These are phyloP conservation scores for Hermatobates lingyangjiaoensis DNA, from an alignment of 1,140 invertebrate genomes.

Conservation along the genomic window DNA sequence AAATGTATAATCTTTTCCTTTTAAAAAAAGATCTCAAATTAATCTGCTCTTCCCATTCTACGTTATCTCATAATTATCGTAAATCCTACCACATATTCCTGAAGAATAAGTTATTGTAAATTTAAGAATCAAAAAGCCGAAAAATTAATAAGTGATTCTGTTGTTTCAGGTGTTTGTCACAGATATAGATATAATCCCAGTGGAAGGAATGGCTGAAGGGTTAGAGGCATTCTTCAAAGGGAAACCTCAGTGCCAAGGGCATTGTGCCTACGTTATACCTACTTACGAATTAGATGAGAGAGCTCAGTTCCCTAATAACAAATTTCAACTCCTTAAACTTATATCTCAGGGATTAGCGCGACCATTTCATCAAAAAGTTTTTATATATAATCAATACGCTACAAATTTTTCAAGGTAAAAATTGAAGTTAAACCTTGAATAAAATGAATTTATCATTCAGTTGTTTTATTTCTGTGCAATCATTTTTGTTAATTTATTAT, in stretches of 20 bases:
- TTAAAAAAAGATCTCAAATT: too few species aligned
- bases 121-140: too few species aligned
- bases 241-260: slow-evolving; percentile 22
- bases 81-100: too few species aligned
- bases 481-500: too few species aligned
- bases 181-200: slow-evolving; percentile 70
- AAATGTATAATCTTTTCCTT: too few species aligned
- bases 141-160: neutral
- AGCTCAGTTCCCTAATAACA: slow-evolving; percentile 56
- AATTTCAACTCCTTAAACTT: slow-evolving; percentile 51
- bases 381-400: slow-evolving; percentile 78
- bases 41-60: too few species aligned
- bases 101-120: too few species aligned
- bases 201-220: slow-evolving; percentile 37
- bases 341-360: slow-evolving; percentile 55
- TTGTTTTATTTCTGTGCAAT: too few species aligned
- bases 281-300: slow-evolving; percentile 71
- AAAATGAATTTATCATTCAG: too few species aligned
- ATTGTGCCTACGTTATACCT: slow-evolving; percentile 79
- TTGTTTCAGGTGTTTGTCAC: slow-evolving; percentile 40
- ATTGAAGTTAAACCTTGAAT: too few species aligned
- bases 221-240: slow-evolving; percentile 47
- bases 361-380: slow-evolving; percentile 83
- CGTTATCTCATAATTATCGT: too few species aligned
- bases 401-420: slow-evolving; percentile 85